phyloP scores from a whole-genome alignment of 2,888 invertebrate species.

The Blastobasis adustella region DNA sequence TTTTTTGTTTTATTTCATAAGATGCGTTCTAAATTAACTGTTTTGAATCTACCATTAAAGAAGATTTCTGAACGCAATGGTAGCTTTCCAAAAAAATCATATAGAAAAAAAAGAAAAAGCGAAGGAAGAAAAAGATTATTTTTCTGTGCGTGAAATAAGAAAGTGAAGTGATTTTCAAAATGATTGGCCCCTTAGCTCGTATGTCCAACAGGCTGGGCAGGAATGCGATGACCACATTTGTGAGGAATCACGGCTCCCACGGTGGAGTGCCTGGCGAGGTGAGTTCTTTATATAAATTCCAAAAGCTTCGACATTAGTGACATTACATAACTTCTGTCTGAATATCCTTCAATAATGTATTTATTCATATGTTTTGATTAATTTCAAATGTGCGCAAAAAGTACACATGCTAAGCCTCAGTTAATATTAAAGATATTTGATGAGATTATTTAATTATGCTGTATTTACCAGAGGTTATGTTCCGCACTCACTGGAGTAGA shows the following conservation, averaged over 20 bases:
- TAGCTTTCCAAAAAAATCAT: conserved; percentile 30
- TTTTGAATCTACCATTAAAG: conserved; percentile 12
- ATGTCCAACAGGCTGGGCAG: conserved; percentile 54
- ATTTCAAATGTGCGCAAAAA: neutral
- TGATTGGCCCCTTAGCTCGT: conserved; percentile 56
- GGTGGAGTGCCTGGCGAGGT: conserved; percentile 68
- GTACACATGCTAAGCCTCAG: no score
- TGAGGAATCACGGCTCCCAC: conserved; percentile 51
- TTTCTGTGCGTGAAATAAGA: conserved; percentile 3
- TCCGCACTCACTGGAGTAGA: no score
- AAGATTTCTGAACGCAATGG: conserved; percentile 33
- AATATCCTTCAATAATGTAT: no score
- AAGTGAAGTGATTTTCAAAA: conserved; percentile 27
- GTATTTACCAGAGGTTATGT: no score
- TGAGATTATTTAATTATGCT: no score
- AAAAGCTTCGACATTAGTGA: conserved; percentile 32
- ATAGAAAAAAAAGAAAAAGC: conserved; percentile 6
- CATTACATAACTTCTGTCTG: conserved; percentile 30
- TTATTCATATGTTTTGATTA: conserved; percentile 27
- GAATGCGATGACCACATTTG: conserved; percentile 57
- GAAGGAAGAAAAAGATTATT: conserved; percentile 24
- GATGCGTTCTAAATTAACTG: conserved; percentile 28
- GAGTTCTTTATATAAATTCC: conserved; percentile 36
- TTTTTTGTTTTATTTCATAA: conserved; percentile 7
- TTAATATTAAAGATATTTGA: no score